Evolutionary conservation across 1,140 invertebrate genomes (phyloP), one percentile per base, ranked within the genome.

Genomic region (Ceratina australensis): DNA sequence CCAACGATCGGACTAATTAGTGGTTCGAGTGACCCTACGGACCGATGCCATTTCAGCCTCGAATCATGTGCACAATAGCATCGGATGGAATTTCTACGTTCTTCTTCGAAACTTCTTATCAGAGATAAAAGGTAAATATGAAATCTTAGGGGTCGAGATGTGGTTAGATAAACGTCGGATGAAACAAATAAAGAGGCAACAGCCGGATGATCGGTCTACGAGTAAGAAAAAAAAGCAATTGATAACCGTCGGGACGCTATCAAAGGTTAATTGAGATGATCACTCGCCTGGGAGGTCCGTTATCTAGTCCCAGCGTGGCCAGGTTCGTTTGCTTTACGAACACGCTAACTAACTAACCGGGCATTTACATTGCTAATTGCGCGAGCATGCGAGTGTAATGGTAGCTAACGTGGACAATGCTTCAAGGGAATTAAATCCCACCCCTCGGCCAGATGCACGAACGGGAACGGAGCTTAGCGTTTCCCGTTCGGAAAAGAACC

Each of bases 311-410:
- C 76, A 79, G 77, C 33, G 33, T 83, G 81, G 67, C 86, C 83
- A 82, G 84, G 87, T 80, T 82, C 82, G 81, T 87, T 87, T 87
- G 72, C 86, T 89, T 88, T 89, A 78, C 88, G 84, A 90, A 90
- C 89, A 92, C 86, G 90, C 91, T 88, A 89, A 90, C 88, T 89
- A 91, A 91, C 90, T 90, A 91, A 92, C 90, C 87, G 82, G 33
- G 84, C 88, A 92, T 92, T 92, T 92, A 91, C 91, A 92, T 92
- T 91, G 91, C 91, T 92, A 92, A 92, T 92, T 91, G 90, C 88
- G 82, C 83, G 83, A 82, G 80, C 89, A 88, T 86, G 86, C 81
- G 83, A 90, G 81, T 89, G 88, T 90, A 90, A 91, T 90, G 87
- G 87, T 87, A 87, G 73, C 86, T 90, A 90, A 91, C 87, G 86